Evolutionary conservation across 2,888 invertebrate species (phyloP), one percentile per base, ranked within the genome.

Genomic region (Lamellibrachia satsuma): DNA sequence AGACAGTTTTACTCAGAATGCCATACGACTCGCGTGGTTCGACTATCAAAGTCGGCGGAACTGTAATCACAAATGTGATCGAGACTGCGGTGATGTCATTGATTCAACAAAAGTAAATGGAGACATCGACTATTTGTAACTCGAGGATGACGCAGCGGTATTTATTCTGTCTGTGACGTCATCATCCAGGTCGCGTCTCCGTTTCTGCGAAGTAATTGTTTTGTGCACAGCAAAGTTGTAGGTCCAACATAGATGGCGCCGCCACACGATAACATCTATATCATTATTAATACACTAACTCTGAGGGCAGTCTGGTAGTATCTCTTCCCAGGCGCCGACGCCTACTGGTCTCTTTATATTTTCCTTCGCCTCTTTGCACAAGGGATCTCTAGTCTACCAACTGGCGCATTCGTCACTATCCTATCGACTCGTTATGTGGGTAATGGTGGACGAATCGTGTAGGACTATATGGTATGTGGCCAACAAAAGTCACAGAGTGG

Each of bases 111-210:
- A 75, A 11, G 22, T 75, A 75, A 75, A 75, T 75, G 55, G 55
- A 75, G 75, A 75, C 75, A 75, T 75, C 75, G 22, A 22, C 75
- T 2, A 22, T 75, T 22, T 15, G 75, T 22, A 75, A 60, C 15
- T 15, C 60, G 60, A 60, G 2, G 4, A 2, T 75, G 75, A 75
- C 2, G 15, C 75, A 75, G n/a, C 6, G 75, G 0, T n/a, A 75
- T 75, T 75, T 75, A 75, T 75, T 75, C 75, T 75, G 22, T 75
- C n/a, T 75, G 22, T 75, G 75, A 75, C 75, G 75, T 75, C 75
- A 6, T 75, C 75, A 15, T n/a, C 75, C n/a, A 75, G n/a, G 22
- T 75, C 15, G 15, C 22, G 75, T 75, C 75, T 75, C 22, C 75
- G 22, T 75, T 75, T 75, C 75, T 75, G 75, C 22, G 75, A 75